Conservation (phyloP, 2,797 vertebrate species). For the Lagorchestes hirsutus region DNA sequence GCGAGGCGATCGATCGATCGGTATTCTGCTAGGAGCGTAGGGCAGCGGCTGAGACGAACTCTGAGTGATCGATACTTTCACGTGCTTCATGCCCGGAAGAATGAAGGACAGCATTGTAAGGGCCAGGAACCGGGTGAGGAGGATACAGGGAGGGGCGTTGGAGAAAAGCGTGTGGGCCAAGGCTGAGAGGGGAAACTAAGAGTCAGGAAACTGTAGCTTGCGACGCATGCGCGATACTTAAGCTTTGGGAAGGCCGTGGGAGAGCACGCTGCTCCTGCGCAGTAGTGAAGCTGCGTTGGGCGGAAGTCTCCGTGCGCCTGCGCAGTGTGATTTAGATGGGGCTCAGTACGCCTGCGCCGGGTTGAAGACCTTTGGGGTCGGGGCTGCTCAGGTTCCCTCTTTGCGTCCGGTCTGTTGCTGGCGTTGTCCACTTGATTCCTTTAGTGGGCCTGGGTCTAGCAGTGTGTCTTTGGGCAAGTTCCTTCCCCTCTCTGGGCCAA, state of each 20-base stretch:
- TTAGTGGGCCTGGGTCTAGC: background rate
- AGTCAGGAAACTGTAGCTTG: background rate
- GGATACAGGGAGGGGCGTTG: background rate
- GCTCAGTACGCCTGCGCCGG: too few species aligned
- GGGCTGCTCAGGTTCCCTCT: accelerated
- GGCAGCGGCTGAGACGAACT: background rate
- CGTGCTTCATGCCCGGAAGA: background rate
- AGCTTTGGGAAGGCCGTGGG: background rate
- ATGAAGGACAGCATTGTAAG: background rate
- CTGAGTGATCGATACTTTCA: background rate
- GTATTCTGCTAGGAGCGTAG: background rate
- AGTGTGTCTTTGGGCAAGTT: background rate
- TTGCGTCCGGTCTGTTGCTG: background rate
- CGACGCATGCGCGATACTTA: background rate
- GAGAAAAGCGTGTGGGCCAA: background rate
- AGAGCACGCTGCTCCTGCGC: background rate
- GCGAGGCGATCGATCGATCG: background rate
- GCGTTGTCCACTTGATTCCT: background rate
- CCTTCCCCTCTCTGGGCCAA: background rate
- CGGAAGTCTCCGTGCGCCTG: background rate
- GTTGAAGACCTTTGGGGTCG: too few species aligned
- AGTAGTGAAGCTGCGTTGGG: background rate
- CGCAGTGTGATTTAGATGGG: background rate
- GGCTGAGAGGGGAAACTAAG: background rate
- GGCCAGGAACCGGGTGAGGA: background rate